phyloP scores from a whole-genome alignment of 2,113 vertebrate species.

The Clarias magur region DNA sequence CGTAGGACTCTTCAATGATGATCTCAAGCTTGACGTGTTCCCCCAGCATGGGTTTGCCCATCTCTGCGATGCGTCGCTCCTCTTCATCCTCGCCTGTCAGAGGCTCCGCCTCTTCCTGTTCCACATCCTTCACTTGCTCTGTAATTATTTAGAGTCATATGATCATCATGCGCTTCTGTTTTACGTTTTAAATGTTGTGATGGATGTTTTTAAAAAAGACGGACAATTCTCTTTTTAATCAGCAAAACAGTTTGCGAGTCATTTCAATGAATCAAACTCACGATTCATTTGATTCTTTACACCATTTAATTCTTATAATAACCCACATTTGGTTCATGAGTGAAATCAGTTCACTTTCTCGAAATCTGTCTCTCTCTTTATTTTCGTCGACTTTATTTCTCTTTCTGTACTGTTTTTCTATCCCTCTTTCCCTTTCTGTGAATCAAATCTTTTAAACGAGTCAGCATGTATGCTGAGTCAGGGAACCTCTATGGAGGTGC shows the following conservation, averaged over 20 bases:
- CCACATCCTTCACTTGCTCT: slow-evolving; percentile 76
- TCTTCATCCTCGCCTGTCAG: slow-evolving; percentile 91
- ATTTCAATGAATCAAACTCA: not conserved
- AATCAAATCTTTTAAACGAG: not conserved
- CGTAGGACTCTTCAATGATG: slow-evolving; percentile 97
- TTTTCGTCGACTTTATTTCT: not conserved
- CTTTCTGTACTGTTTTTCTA: not conserved
- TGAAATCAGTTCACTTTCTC: not conserved
- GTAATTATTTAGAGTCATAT: slow-evolving; percentile 38
- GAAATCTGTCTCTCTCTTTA: not conserved
- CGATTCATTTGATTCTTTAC: not conserved
- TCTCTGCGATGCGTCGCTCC: slow-evolving; percentile 89
- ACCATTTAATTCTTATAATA: not conserved
- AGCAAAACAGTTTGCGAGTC: not conserved
- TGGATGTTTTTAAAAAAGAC: not conserved
- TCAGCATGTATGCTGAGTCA: not conserved
- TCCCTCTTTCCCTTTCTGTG: not conserved
- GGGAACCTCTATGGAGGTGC: too few relatives aligned
- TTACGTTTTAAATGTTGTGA: not conserved
- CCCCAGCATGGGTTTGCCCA: slow-evolving; percentile 93
- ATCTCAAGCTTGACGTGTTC: slow-evolving; percentile 93
- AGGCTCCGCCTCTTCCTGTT: slow-evolving; percentile 72
- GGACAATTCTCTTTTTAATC: not conserved
- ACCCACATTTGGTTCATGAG: not conserved
- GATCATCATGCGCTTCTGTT: not conserved